phyloP scores from a whole-genome alignment of 2,113 vertebrate genomes.

The Ochotona princeps region DNA sequence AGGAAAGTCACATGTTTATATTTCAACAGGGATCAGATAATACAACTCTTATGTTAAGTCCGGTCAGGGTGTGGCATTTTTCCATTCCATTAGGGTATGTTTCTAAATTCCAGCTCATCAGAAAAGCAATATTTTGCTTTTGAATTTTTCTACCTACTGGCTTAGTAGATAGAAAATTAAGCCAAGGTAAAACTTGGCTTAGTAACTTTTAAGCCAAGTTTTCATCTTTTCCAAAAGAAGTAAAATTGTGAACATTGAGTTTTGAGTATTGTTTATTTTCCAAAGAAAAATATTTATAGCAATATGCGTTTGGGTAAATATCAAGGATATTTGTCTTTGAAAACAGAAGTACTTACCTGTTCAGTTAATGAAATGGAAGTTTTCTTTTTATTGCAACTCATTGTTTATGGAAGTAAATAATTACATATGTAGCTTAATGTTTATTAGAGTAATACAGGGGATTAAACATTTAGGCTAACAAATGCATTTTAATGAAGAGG shows the following conservation, averaged over 20 bases:
- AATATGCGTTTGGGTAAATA: not conserved
- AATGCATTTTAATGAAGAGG: not conserved
- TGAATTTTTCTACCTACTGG: not conserved
- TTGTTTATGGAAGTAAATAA: not conserved
- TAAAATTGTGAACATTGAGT: slow-evolving; percentile 4
- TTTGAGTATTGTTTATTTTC: slow-evolving; percentile 2
- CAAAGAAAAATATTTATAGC: slow-evolving; percentile 26
- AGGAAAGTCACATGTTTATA: not conserved
- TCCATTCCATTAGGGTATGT: not conserved
- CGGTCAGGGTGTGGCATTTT: not conserved
- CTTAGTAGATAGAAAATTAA: no score
- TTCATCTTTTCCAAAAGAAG: slow-evolving; percentile 11
- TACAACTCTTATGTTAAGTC: not conserved
- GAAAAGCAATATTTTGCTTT: not conserved
- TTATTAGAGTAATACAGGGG: not conserved
- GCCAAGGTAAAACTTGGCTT: no score
- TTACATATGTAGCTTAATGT: not conserved
- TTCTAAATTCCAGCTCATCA: not conserved
- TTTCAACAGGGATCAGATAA: not conserved
- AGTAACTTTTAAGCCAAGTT: not conserved
- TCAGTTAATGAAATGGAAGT: slow-evolving; percentile 21
- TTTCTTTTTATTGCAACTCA: not conserved
- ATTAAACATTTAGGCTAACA: not conserved
- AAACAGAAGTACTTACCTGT: not conserved
- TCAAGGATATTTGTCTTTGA: slow-evolving; percentile 18